A percentile compares a stretch with the other conserved stretches of the same genome.
Evolutionary conservation across 2,888 invertebrate genomes (phyloP).

Genomic region (Mimas tiliae): DNA sequence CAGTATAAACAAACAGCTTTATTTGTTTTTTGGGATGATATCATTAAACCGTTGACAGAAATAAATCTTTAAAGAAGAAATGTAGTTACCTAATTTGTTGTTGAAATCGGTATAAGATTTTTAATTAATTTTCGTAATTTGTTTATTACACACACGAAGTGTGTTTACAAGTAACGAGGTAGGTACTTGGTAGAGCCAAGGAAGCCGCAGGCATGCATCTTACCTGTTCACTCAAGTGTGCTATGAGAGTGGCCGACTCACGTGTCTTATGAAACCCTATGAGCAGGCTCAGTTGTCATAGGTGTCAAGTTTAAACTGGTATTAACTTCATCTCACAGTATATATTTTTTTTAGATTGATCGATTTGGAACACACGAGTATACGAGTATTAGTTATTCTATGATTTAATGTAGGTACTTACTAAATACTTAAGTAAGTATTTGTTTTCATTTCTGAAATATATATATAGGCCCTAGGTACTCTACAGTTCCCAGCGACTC

Average conservation of each 20-base stretch:
- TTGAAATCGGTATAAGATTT: no score
- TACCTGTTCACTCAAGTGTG: constrained; percentile 61
- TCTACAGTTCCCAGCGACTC: no score
- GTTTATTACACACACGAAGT: neutral
- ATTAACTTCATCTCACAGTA: constrained; percentile 32
- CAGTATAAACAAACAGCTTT: constrained; percentile 75
- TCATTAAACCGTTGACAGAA: constrained; percentile 51
- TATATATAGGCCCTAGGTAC: no score
- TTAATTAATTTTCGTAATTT: no score
- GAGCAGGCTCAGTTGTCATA: constrained; percentile 31
- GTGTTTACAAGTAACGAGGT: neutral
- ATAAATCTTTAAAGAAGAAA: constrained; percentile 15
- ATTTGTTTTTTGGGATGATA: constrained; percentile 65
- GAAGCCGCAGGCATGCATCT: constrained; percentile 64
- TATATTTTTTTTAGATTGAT: constrained; percentile 8
- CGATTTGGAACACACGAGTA: neutral
- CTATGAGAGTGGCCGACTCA: constrained; percentile 59
- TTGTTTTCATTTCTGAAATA: no score
- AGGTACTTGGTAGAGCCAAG: constrained; percentile 11
- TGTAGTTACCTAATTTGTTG: neutral
- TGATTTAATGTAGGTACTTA: no score
- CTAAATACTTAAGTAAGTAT: no score
- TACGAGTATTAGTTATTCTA: no score
- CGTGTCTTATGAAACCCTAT: constrained; percentile 64
- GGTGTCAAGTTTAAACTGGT: constrained; percentile 38